Base-by-base conservation (phyloP, 1,140 invertebrate genomes). In the Rhopalosiphum padi region DNA sequence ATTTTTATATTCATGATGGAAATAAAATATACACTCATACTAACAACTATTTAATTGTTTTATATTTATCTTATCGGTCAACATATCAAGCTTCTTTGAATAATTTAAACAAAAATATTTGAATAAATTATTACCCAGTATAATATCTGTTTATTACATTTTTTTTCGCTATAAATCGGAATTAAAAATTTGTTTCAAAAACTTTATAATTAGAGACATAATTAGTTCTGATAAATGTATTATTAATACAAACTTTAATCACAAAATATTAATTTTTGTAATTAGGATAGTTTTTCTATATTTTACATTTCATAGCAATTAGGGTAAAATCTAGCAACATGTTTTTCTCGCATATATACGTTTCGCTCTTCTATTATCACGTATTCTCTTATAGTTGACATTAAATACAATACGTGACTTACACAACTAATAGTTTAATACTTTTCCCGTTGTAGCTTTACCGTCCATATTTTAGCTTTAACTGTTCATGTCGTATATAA, bases 351-450 rank as follows among this genome's bases (percentile, higher is more conserved):
- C 46, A 35, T 68, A 68, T 68, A 25, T 25, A 30, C 85, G 18
- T 88, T 88, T 88, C 4, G n/a, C 30, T 21, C 46, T 4, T 30
- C 43, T 35, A 51, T 35, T 35, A 48, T 88, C 86, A 88, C 86
- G 86, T 88, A 88, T 88, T 35, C 86, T 51, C 86, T 48, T 88
- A 35, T 46, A 83, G 83, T 86, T 86, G 37, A 86, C 82, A 43
- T 86, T 86, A 86, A 46, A 86, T 30, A 43, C 83, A 86, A 48
- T 88, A 88, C 86, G 86, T 88, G 86, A 88, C 86, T 86, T 46
- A 88, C 30, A n/a, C 43, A 37, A 46, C n/a, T n/a, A 88, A 88
- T 48, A 88, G 86, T 48, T 35, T 30, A 35, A 48, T 48, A 46
- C 46, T 46, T 25, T 88, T 88, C 86, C 86, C 37, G 23, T 35